These are phyloP conservation scores for Catagonus wagneri DNA, from an alignment of 2,113 vertebrate species.

Conservation along the genomic window DNA sequence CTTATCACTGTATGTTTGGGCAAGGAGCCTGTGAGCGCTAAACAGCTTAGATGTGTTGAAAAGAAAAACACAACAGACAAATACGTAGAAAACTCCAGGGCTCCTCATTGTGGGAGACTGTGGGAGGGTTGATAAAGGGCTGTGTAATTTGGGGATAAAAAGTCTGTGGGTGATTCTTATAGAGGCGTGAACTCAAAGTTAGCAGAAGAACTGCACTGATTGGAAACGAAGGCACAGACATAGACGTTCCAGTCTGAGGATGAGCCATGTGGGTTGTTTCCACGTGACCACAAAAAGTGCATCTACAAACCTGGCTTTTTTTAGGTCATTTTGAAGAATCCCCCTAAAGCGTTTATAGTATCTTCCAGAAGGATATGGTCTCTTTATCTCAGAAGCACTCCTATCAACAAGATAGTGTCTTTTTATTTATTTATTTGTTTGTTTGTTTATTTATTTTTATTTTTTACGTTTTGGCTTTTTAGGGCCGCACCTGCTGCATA, in stretches of 20 bases:
- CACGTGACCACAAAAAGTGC: rapidly evolving
- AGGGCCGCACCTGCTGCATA: too few relatives aligned
- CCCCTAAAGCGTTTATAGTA: not conserved
- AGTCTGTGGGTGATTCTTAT: not conserved
- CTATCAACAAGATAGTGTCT: too few relatives aligned
- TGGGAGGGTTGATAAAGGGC: not conserved
- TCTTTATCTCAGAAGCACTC: not conserved
- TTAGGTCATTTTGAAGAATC: not conserved
- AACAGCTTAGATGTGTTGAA: not conserved
- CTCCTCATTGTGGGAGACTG: not conserved
- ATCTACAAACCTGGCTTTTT: not conserved
- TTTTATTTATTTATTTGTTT: too few relatives aligned
- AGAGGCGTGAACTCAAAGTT: not conserved
- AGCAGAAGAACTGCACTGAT: not conserved
- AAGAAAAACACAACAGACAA: not conserved
- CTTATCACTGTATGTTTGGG: not conserved
- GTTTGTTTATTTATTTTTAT: too few relatives aligned
- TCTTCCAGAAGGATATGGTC: not conserved
- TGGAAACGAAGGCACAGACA: not conserved
- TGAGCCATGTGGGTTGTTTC: not conserved
- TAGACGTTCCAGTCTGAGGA: not conserved
- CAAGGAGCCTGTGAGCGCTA: not conserved
- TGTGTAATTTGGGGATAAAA: not conserved
- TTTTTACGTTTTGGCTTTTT: too few relatives aligned
- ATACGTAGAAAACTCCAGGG: too few relatives aligned